A percentile compares a stretch with the other conserved stretches of the same genome.
These are phyloP conservation scores for Dicerorhinus sumatrensis DNA, from an alignment of 2,113 vertebrate genomes.

Conservation along the genomic window DNA sequence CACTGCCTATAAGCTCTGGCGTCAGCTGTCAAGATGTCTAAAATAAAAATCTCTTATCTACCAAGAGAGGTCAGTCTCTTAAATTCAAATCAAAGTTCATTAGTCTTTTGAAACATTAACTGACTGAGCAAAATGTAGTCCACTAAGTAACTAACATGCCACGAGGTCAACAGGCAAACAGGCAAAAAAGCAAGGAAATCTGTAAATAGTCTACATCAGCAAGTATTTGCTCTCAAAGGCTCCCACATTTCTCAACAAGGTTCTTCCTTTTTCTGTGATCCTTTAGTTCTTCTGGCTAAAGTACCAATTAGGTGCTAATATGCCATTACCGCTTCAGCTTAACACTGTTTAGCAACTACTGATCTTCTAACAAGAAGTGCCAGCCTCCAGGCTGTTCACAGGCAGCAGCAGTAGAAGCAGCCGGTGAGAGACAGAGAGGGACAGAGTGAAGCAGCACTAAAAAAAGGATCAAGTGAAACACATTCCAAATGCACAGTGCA, in stretches of 20 bases:
- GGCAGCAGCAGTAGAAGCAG: background rate
- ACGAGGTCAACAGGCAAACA: background rate
- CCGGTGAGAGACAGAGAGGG: background rate
- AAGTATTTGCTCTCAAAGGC: background rate
- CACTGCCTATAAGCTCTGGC: background rate
- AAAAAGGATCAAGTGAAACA: background rate
- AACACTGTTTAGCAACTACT: background rate
- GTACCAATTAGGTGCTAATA: conserved; percentile 26
- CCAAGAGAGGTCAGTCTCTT: background rate
- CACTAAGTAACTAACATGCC: background rate
- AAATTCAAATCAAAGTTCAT: conserved; percentile 16
- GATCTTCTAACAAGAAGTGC: background rate
- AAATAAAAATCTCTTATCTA: background rate
- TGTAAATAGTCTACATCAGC: background rate
- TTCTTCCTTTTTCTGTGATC: background rate
- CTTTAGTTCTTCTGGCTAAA: conserved; percentile 5
- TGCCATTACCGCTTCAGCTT: background rate
- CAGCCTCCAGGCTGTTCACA: background rate
- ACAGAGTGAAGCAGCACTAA: background rate
- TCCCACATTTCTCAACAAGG: background rate
- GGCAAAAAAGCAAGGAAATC: background rate
- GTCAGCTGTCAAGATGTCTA: background rate
- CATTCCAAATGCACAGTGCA: background rate
- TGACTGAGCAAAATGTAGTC: background rate
- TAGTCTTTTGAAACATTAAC: conserved; percentile 7